Conservation (phyloP, 2,113 vertebrate genomes). For the Gila orcuttii region DNA sequence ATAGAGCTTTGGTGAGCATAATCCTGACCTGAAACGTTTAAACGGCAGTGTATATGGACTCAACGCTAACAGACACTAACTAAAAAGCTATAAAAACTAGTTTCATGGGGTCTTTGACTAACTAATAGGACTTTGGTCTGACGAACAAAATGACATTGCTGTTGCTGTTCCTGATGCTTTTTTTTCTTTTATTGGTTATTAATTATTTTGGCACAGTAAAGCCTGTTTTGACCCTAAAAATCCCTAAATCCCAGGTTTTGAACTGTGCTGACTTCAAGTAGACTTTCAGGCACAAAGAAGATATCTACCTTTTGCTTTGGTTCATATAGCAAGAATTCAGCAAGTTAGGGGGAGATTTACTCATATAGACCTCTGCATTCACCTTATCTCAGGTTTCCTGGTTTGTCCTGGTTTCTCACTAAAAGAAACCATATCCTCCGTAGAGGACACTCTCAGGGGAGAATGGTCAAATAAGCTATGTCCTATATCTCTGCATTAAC, state of each 20-base stretch:
- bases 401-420: background rate
- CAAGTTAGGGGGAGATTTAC: constrained; percentile 18
- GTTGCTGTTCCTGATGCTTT: background rate
- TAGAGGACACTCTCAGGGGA: constrained; percentile 25
- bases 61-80: too few species aligned
- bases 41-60: too few species aligned
- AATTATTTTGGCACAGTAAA: constrained; percentile 7
- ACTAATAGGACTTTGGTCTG: background rate
- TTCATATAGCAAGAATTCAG: constrained; percentile 22
- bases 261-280: background rate
- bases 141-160: background rate
- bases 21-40: too few species aligned
- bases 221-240: background rate
- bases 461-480: constrained; percentile 19
- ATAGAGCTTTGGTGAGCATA: too few species aligned
- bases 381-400: constrained; percentile 31
- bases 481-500: constrained; percentile 50
- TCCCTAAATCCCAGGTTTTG: constrained; percentile 11
- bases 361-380: constrained; percentile 7
- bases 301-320: constrained; percentile 33
- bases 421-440: constrained; percentile 9
- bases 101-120: background rate
- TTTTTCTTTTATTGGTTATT: too few species aligned
- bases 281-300: constrained; percentile 33
- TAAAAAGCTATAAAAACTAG: background rate